Evolutionary conservation across 1,140 invertebrate genomes (phyloP).

Genomic region (Hylyphantes graminicola): DNA sequence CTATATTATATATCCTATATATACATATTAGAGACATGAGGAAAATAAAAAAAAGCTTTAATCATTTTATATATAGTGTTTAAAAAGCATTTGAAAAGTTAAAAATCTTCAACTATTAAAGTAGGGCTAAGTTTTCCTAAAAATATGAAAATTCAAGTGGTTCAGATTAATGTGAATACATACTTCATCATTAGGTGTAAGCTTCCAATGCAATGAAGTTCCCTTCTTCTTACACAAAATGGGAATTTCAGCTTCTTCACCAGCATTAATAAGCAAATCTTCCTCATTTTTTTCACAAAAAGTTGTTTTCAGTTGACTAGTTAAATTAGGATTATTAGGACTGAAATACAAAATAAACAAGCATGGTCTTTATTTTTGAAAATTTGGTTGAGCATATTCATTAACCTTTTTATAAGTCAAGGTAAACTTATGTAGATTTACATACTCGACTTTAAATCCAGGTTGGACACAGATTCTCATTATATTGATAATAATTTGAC

Average conservation of each 20-base stretch:
- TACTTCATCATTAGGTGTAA: slow-evolving; percentile 8
- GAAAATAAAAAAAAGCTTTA: background rate
- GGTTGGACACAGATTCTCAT: too few relatives aligned
- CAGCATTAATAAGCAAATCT: slow-evolving; percentile 8
- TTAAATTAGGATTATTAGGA: background rate
- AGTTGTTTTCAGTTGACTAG: slow-evolving; percentile 1
- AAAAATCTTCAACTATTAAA: background rate
- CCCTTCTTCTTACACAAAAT: slow-evolving; percentile 2
- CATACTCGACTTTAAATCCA: background rate
- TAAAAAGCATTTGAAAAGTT: background rate
- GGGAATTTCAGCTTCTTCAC: slow-evolving; percentile 14
- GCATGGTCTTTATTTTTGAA: background rate
- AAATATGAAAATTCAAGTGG: background rate
- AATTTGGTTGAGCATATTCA: background rate
- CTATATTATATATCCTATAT: background rate
- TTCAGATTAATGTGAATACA: background rate
- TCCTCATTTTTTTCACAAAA: slow-evolving; percentile 9
- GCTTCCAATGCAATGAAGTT: slow-evolving; percentile 13
- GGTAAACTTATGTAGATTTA: background rate
- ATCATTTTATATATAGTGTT: background rate
- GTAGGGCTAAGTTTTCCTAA: background rate
- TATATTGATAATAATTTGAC: too few relatives aligned
- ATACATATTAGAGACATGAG: background rate
- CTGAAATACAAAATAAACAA: slow-evolving; percentile 2
- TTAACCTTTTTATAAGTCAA: background rate